phyloP scores from a whole-genome alignment of 2,888 invertebrate genomes.

The Cryptophagus acutangulus region DNA sequence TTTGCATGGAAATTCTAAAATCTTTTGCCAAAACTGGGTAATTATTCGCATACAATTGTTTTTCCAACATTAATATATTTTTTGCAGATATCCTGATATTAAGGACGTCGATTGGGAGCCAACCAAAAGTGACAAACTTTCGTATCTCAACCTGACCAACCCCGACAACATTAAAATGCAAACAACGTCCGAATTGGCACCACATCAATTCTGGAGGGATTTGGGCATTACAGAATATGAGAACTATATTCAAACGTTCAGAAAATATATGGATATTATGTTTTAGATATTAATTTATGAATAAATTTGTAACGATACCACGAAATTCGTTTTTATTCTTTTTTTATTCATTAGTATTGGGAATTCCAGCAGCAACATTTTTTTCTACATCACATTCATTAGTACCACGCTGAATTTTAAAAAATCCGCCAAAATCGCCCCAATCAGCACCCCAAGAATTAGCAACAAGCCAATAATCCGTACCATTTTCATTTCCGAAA shows the following conservation, averaged over 20 bases:
- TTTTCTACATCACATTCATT: conserved; percentile 72
- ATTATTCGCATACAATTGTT: no score
- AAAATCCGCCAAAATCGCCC: conserved; percentile 71
- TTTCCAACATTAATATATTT: no score
- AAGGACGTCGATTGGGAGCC: conserved; percentile 3
- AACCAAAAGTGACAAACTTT: background rate
- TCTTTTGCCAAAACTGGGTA: conserved; percentile 2
- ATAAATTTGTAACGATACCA: no score
- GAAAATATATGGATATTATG: no score
- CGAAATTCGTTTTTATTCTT: no score
- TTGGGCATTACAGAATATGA: no score
- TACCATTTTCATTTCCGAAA: conserved; percentile 73
- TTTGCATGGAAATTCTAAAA: background rate
- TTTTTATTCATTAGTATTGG: conserved; percentile 1
- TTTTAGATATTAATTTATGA: no score
- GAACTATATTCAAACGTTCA: no score
- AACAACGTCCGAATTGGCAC: background rate
- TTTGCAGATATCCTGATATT: conserved; percentile 3
- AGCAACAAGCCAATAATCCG: conserved; percentile 80
- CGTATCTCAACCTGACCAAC: background rate
- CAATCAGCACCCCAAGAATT: conserved; percentile 90
- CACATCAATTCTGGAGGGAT: conserved; percentile 2
- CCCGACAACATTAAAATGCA: conserved; percentile 3
- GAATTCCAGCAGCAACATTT: conserved; percentile 19
- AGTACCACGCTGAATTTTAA: conserved; percentile 74